phyloP scores from a whole-genome alignment of 2,113 vertebrate genomes.

The Carassius carassius region DNA sequence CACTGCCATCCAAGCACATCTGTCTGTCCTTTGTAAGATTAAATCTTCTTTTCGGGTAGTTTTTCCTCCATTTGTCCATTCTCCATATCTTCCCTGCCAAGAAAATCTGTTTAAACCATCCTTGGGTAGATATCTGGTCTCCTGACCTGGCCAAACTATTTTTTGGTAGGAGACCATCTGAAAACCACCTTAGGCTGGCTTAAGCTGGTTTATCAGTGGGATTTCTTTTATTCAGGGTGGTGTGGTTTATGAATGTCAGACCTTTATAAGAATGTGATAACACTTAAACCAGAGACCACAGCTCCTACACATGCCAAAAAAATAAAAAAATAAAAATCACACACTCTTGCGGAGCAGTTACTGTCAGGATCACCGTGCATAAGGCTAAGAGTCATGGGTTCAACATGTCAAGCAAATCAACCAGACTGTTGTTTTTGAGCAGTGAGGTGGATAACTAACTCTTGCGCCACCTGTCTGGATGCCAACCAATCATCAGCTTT shows the following conservation, averaged over 20 bases:
- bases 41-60: conserved; percentile 2
- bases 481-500: background rate
- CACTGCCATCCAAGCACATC: conserved; percentile 60
- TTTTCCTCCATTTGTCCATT: background rate
- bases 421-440: conserved; percentile 10
- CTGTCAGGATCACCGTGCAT: conserved; percentile 1
- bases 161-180: background rate
- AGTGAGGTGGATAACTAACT: background rate
- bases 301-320: conserved; percentile 21
- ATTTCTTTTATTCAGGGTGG: conserved; percentile 49
- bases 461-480: background rate
- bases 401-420: background rate
- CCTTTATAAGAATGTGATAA: conserved; percentile 51
- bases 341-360: conserved; percentile 4
- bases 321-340: conserved; percentile 17
- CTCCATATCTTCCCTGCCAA: background rate
- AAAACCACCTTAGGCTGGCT: background rate
- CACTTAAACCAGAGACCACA: conserved; percentile 33
- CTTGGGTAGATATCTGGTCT: background rate
- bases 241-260: conserved; percentile 45
- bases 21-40: background rate
- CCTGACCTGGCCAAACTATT: background rate
- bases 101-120: background rate
- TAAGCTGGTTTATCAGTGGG: background rate
- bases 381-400: conserved; percentile 12